phyloP scores from a whole-genome alignment of 2,113 vertebrate genomes.

The Callopanchax toddi region DNA sequence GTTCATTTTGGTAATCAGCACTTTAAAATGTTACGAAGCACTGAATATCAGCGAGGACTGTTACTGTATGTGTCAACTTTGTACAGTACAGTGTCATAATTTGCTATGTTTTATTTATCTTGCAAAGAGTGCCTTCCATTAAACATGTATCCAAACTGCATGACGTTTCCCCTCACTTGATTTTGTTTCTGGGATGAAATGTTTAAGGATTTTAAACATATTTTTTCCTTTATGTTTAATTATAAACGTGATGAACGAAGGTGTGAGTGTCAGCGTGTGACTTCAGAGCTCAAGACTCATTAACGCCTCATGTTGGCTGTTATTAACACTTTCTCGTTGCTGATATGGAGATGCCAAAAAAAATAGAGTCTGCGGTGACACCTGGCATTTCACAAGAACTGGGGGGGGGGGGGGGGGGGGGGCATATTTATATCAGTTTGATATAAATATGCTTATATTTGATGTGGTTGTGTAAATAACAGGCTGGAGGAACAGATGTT shows the following conservation, averaged over 20 bases:
- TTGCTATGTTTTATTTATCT: slow-evolving; percentile 67
- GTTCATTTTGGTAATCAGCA: slow-evolving; percentile 59
- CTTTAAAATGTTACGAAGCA: slow-evolving; percentile 67
- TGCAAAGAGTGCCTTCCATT: slow-evolving; percentile 83
- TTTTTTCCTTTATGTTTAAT: slow-evolving; percentile 12
- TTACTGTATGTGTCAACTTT: slow-evolving; percentile 68
- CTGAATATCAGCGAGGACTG: slow-evolving; percentile 52
- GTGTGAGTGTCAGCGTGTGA: slow-evolving; percentile 26
- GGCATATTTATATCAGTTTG: not conserved
- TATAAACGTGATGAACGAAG: slow-evolving; percentile 29
- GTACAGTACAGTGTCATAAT: slow-evolving; percentile 62
- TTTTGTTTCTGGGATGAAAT: slow-evolving; percentile 8
- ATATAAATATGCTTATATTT: slow-evolving; percentile 6
- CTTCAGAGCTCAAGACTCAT: slow-evolving; percentile 34
- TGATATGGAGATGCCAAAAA: slow-evolving; percentile 8
- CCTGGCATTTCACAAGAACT: slow-evolving; percentile 26
- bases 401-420: no score
- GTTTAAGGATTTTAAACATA: slow-evolving; percentile 2
- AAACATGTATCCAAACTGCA: slow-evolving; percentile 67
- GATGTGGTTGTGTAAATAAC: slow-evolving; percentile 5
- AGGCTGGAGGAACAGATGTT: slow-evolving; percentile 25
- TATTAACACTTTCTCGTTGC: slow-evolving; percentile 33
- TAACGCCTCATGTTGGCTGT: slow-evolving; percentile 43
- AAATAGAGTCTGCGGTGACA: not conserved
- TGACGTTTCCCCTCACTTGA: slow-evolving; percentile 18